Percentiles rank a stretch among this genome's conserved stretches.
Conservation (phyloP, 2,797 vertebrate genomes). For the Ptychadena robeensis region DNA sequence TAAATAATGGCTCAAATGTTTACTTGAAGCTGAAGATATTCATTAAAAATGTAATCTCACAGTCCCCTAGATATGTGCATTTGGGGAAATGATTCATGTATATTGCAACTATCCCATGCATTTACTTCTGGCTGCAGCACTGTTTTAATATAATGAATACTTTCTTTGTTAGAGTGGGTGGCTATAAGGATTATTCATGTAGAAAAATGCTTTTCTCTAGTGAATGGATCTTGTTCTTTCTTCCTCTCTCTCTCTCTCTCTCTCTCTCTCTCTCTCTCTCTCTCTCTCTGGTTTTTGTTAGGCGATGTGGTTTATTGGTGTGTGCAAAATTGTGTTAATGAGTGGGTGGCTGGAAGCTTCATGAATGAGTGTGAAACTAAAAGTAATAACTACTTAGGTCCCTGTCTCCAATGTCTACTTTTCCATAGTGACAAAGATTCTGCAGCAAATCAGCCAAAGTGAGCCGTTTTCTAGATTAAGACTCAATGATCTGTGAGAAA, state of each 20-base stretch:
- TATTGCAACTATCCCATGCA: not conserved
- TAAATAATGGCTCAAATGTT: no score
- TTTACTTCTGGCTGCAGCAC: not conserved
- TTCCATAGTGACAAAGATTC: slow-evolving; percentile 25
- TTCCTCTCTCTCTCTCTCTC: not conserved
- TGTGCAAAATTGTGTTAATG: slow-evolving; percentile 36
- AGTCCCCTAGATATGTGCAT: not conserved
- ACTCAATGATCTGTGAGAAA: slow-evolving; percentile 44
- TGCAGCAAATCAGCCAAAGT: slow-evolving; percentile 18
- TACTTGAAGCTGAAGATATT: no score
- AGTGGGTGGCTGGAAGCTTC: slow-evolving; percentile 17
- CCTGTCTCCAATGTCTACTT: slow-evolving; percentile 19
- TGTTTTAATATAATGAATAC: slow-evolving; percentile 28
- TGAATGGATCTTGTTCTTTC: not conserved
- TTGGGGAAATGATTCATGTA: slow-evolving; percentile 4
- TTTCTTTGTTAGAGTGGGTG: slow-evolving; percentile 29
- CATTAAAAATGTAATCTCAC: no score
- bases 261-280: no score
- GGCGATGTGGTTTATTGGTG: slow-evolving; percentile 17
- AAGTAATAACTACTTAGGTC: slow-evolving; percentile 29
- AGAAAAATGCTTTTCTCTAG: slow-evolving; percentile 35
- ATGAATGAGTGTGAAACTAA: slow-evolving; percentile 42
- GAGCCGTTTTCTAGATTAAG: slow-evolving; percentile 12
- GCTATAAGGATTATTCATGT: slow-evolving; percentile 45
- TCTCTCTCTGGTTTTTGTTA: not conserved